phyloP scores from a whole-genome alignment of 2,797 vertebrate genomes.

The Rhinophrynus dorsalis region DNA sequence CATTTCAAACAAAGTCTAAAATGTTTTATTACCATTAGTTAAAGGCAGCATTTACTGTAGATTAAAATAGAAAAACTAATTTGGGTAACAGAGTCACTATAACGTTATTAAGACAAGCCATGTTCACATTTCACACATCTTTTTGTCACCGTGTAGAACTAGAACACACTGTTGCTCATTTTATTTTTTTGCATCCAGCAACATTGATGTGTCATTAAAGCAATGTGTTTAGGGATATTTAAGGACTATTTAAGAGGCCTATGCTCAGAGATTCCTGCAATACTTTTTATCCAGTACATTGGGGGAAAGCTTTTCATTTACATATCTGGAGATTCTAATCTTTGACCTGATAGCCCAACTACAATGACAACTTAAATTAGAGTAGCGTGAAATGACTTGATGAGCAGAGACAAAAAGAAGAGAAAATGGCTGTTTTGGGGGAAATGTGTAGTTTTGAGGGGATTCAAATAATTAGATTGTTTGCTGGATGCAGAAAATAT shows the following conservation, averaged over 20 bases:
- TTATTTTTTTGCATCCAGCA: conserved; percentile 84
- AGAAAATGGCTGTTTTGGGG: conserved; percentile 59
- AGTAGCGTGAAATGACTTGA: conserved; percentile 71
- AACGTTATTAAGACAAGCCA: not conserved
- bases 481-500: conserved; percentile 85
- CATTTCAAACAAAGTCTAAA: no score
- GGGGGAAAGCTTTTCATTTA: no score
- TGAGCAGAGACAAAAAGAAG: conserved; percentile 63
- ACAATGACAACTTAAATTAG: not conserved
- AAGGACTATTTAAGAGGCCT: not conserved
- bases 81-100: no score
- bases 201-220: conserved; percentile 42
- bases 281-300: no score
- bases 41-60: no score
- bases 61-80: no score
- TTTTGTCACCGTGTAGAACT: not conserved
- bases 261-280: not conserved
- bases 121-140: not conserved
- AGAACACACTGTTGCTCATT: no score
- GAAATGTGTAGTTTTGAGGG: conserved; percentile 60
- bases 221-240: not conserved
- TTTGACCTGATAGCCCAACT: no score
- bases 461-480: conserved; percentile 61
- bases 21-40: no score
- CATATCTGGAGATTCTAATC: no score